Conservation (phyloP, 2,797 vertebrate genomes). For the Thunnus albacares region DNA sequence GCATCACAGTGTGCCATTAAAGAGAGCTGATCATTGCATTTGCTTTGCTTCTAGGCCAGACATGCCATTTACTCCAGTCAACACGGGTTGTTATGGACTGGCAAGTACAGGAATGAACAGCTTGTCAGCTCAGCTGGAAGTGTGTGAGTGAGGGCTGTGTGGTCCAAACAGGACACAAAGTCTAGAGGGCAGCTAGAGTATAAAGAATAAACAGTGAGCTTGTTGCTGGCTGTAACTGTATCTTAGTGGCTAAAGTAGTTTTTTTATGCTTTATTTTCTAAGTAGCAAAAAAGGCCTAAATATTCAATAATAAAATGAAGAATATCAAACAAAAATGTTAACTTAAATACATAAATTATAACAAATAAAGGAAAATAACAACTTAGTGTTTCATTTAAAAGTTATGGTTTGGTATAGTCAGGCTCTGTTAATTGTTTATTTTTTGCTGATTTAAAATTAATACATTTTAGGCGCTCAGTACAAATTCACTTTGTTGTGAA, state of each 20-base stretch:
- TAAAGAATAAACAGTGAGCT: slow-evolving; percentile 27
- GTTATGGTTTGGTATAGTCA: not conserved
- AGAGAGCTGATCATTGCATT: slow-evolving; percentile 31
- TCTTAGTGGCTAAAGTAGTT: not conserved
- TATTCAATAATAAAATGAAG: not conserved
- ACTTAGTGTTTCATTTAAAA: not conserved
- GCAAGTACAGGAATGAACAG: slow-evolving; percentile 48
- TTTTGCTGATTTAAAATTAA: too few species aligned
- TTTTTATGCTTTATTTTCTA: not conserved
- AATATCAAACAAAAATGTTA: not conserved
- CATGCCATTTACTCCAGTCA: slow-evolving; percentile 38
- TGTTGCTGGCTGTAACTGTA: not conserved
- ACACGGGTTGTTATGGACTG: slow-evolving; percentile 46
- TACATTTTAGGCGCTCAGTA: too few species aligned
- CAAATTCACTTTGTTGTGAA: too few species aligned
- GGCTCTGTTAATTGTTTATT: too few species aligned
- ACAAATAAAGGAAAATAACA: not conserved
- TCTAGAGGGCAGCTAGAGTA: slow-evolving; percentile 30
- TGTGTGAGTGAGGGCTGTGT: slow-evolving; percentile 1
- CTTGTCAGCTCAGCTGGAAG: slow-evolving; percentile 61
- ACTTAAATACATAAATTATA: not conserved
- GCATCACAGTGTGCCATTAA: slow-evolving; percentile 17
- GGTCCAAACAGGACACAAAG: slow-evolving; percentile 15
- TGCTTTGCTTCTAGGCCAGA: slow-evolving; percentile 30
- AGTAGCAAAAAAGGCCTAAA: not conserved